These are phyloP conservation scores for Orchestes rusci DNA, from an alignment of 2,888 invertebrate genomes.

Conservation along the genomic window DNA sequence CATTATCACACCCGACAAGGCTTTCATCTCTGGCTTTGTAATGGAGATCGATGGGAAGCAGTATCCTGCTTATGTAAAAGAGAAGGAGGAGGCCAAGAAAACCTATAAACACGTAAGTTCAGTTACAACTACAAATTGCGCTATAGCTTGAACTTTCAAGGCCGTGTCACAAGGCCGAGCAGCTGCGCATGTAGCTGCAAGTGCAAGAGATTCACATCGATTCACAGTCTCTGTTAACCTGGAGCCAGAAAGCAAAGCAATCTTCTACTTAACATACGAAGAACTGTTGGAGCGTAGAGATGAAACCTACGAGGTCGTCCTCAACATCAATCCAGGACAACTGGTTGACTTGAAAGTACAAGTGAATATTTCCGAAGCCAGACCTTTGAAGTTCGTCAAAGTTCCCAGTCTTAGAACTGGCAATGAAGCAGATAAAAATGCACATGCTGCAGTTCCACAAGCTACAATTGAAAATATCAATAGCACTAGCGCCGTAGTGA, in stretches of 20 bases:
- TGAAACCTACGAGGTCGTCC: conserved; percentile 59
- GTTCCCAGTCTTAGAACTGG: conserved; percentile 60
- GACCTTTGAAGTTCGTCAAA: conserved; percentile 52
- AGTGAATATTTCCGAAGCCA: conserved; percentile 57
- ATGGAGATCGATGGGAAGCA: conserved; percentile 59
- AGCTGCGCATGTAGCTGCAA: conserved; percentile 56
- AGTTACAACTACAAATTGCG: neutral
- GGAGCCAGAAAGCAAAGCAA: conserved; percentile 53
- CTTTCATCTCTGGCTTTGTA: conserved; percentile 61
- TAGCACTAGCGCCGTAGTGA: conserved; percentile 40
- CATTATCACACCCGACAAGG: conserved; percentile 60
- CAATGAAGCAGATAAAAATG: conserved; percentile 54
- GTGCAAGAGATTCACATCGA: conserved; percentile 62
- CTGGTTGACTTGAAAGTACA: conserved; percentile 58
- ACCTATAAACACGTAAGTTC: conserved; percentile 43
- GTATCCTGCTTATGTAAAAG: conserved; percentile 58
- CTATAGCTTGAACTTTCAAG: conserved; percentile 27
- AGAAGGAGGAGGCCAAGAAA: conserved; percentile 55
- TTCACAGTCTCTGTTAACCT: conserved; percentile 64
- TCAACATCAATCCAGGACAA: conserved; percentile 63
- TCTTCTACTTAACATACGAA: conserved; percentile 67
- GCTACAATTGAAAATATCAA: conserved; percentile 34
- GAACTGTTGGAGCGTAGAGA: conserved; percentile 58
- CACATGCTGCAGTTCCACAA: conserved; percentile 43
- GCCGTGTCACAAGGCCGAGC: conserved; percentile 53